Evolutionary conservation across 2,888 invertebrate species (phyloP).

Genomic region (Pyrrhia umbra): DNA sequence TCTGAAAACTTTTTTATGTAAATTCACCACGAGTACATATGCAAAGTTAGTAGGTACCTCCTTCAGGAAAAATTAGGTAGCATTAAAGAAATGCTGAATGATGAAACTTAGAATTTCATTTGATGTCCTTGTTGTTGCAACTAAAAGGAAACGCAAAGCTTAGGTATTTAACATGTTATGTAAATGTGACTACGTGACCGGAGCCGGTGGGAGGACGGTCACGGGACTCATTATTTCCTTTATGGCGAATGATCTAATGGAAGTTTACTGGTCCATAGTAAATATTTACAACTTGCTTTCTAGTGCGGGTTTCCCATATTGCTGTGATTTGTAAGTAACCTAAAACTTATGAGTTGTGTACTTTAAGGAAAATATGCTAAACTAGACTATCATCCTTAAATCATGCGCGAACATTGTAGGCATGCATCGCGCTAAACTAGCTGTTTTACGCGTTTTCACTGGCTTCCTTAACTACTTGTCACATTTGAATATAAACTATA

Average conservation of each 20-base stretch:
- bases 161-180: neutral
- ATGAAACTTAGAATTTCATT: no score
- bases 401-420: neutral
- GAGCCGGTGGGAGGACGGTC: constrained; percentile 15
- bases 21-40: no score
- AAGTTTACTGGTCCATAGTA: constrained; percentile 18
- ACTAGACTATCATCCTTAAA: neutral
- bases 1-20: no score
- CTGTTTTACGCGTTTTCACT: no score
- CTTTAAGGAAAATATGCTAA: constrained; percentile 23
- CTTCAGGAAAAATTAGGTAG: no score
- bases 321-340: constrained; percentile 3
- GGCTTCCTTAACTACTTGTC: no score
- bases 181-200: constrained; percentile 36
- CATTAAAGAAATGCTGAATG: no score
- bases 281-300: constrained; percentile 43
- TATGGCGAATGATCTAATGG: constrained; percentile 25
- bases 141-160: no score
- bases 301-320: constrained; percentile 31
- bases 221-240: neutral
- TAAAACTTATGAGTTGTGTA: neutral
- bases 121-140: no score
- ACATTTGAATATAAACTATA: no score
- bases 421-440: no score
- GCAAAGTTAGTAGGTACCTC: no score